phyloP scores from a whole-genome alignment of 2,888 invertebrate genomes.

The Polia nebulosa region DNA sequence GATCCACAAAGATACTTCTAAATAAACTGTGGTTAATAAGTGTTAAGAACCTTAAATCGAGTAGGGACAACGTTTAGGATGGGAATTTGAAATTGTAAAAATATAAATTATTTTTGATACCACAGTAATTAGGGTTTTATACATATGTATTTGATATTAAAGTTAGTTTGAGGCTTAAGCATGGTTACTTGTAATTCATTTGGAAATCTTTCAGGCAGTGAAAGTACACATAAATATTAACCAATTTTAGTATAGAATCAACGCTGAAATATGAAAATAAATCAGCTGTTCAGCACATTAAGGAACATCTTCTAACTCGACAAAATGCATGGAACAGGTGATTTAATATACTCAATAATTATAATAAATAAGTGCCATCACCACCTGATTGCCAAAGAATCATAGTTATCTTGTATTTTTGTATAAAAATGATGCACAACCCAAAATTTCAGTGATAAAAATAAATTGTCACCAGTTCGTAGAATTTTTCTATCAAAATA shows the following conservation, averaged over 20 bases:
- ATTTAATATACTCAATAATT: neutral
- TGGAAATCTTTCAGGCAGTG: neutral
- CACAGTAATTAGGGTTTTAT: slow-evolving; percentile 57
- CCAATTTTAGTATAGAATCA: neutral
- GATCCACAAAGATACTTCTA: slow-evolving; percentile 69
- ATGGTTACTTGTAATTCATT: neutral
- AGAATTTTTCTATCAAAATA: neutral
- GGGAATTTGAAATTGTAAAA: slow-evolving; percentile 49
- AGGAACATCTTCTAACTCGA: neutral
- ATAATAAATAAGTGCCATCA: neutral
- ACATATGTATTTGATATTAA: slow-evolving; percentile 51
- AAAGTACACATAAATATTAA: neutral
- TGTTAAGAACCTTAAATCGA: slow-evolving; percentile 12
- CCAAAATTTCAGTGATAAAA: neutral
- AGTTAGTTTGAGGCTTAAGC: neutral
- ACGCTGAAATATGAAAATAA: neutral
- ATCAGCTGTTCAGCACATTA: neutral
- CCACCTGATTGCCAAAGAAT: neutral
- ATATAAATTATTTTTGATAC: slow-evolving; percentile 75
- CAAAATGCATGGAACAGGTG: neutral
- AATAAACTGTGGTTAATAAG: slow-evolving; percentile 63
- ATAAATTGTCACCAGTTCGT: neutral
- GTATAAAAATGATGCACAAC: neutral
- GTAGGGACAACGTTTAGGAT: slow-evolving; percentile 6
- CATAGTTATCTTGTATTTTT: neutral